Evolutionary conservation across 1,140 invertebrate genomes (phyloP), one percentile per base, ranked within the genome.

Genomic region (Dendrolimus kikuchii): DNA sequence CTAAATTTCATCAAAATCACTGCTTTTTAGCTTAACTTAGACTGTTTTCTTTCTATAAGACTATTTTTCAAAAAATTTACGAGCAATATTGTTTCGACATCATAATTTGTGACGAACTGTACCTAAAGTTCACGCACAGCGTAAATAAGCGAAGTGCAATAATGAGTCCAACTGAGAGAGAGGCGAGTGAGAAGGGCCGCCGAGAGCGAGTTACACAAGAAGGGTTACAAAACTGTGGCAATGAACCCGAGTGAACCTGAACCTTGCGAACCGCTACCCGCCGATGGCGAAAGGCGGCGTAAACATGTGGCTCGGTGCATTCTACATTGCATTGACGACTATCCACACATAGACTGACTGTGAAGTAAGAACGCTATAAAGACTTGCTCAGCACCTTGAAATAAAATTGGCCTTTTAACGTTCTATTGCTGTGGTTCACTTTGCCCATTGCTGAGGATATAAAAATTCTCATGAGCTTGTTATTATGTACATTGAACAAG

Each of bases 171-270:
- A 81, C 75, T 79, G 79, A 77, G 78, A 78, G 79, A 77, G 78
- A 78, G 76, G 75, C 68, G 62, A 53, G 54, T 57, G 69, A 49
- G 62, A 81, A 82, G 80, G 81, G 81, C 81, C 74, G 64, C 60
- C 54, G 71, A 78, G 72, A 79, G 81, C 72, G 77, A 88, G 82
- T 88, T 87, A 81, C 83, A 88, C 85, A 88, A 88, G 77, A 84
- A 87, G 82, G 82, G 84, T 87, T 86, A 86, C 84, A 84, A 87
- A 88, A 87, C 85, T 88, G 77, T 87, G 86, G 85, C 86, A 87
- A 86, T 87, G 86, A 88, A 87, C 86, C 68, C 73, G 55, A 57
- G 66, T 88, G 74, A 88, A 87, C 84, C 85, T 80, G 72, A 77
- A 84, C 76, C 82, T 86, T 86, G 80, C 80, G 61, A 83, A 83